Base-by-base conservation (phyloP, 2,888 invertebrate genomes). In the Phorcus lineatus region DNA sequence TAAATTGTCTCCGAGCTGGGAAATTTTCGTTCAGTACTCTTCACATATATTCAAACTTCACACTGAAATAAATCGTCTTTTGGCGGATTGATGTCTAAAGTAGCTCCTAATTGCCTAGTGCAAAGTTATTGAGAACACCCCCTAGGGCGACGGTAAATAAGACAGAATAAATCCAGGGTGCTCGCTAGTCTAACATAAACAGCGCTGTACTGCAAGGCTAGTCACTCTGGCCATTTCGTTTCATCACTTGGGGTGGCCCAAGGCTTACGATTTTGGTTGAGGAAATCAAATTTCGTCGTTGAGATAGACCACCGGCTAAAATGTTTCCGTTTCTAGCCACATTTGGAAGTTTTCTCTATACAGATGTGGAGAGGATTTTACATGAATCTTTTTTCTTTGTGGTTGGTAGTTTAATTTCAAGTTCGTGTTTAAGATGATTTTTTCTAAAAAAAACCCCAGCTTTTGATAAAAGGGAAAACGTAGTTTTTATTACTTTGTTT, bases 301-400 rank as follows among this genome's bases (percentile, higher is more conserved):
- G 62, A 28, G 28, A 62, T 62, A 62, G 62, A 62, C 62, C 62
- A 62, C 62, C 62, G 62, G 62, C 62, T 62, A 24, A 62, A 62
- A 28, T 62, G 62, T 62, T 62, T 62, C 62, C 28, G 62, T 62
- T 62, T 24, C 47, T 47, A 47, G 47, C 47, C 47, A 47, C 47
- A 47, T 47, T 47, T 47, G 47, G 47, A 47, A 47, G 47, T 47
- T 47, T 47, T 47, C 47, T 47, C 47, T 47, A 9, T 47, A 47
- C 47, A 47, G 47, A 47, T 47, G 47, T 47, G 47, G 47, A 13
- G 47, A 47, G 47, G 47, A 47, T 11, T 47, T 47, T 47, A 47
- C 47, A 47, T 47, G 47, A 6, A 47, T 13, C 47, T 47, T 47
- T 47, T 9, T 47, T 47, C 47, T 6, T 11, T 47, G 47, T 47